Percentiles rank a stretch among this genome's conserved stretches.
Conservation (phyloP, 2,797 vertebrate genomes). For the Iguana delicatissima region DNA sequence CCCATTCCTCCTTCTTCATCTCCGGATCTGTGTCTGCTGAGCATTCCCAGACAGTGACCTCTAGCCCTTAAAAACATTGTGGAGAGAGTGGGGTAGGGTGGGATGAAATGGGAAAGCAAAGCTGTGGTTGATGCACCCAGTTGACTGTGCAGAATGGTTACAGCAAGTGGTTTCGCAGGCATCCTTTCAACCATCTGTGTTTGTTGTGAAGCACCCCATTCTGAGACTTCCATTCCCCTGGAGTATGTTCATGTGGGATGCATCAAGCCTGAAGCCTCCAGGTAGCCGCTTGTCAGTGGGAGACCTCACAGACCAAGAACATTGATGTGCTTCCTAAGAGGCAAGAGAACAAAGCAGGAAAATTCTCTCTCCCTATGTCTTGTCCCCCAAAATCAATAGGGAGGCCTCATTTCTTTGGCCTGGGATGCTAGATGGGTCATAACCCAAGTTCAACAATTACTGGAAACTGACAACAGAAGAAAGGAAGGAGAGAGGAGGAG, state of each 20-base stretch:
- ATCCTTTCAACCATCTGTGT: background rate
- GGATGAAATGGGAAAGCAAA: background rate
- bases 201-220: background rate
- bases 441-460: constrained; percentile 8
- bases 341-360: background rate
- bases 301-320: background rate
- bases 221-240: background rate
- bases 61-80: background rate
- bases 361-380: background rate
- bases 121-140: background rate
- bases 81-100: background rate
- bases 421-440: background rate
- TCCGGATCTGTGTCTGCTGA: background rate
- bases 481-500: background rate
- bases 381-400: constrained; percentile 11
- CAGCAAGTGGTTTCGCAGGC: background rate
- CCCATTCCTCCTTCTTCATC: background rate
- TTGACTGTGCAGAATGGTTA: background rate
- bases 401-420: background rate
- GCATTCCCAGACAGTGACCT: constrained; percentile 39
- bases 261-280: background rate
- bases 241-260: background rate
- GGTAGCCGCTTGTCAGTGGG: background rate
- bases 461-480: background rate
- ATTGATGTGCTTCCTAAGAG: background rate